Percentiles rank a stretch among this genome's conserved stretches.
phyloP scores from a whole-genome alignment of 2,113 vertebrate species.

The Dicaeum eximium region DNA sequence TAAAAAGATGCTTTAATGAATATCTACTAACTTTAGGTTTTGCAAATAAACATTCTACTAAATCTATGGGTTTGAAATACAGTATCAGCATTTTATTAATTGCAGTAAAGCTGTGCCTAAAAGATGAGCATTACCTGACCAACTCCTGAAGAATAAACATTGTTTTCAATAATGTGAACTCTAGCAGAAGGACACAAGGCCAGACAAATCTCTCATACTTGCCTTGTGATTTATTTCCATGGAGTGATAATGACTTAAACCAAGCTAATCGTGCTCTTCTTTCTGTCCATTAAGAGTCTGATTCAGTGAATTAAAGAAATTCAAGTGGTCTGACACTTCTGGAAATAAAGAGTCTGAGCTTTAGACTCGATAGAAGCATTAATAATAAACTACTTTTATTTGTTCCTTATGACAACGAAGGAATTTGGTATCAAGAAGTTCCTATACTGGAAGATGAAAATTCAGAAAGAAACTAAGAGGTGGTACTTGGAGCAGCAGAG shows the following conservation, averaged over 20 bases:
- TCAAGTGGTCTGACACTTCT: neutral
- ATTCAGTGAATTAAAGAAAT: neutral
- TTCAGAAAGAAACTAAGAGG: neutral
- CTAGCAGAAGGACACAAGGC: neutral
- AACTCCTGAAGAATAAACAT: neutral
- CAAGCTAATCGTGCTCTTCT: neutral
- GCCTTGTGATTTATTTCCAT: neutral
- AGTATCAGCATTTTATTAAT: neutral
- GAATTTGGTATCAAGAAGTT: neutral
- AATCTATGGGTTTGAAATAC: neutral
- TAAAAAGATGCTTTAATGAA: neutral
- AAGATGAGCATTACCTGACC: neutral
- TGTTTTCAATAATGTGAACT: neutral
- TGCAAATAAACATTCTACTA: neutral
- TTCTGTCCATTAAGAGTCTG: neutral
- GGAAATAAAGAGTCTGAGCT: neutral
- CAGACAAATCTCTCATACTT: neutral
- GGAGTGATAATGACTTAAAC: neutral
- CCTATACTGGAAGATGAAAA: neutral
- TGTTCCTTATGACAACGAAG: neutral
- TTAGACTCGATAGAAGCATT: neutral
- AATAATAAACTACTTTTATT: neutral
- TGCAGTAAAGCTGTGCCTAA: neutral
- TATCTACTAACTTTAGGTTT: neutral
- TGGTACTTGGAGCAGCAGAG: neutral